Percentiles rank a stretch among this genome's conserved stretches.
Conservation (phyloP, 2,888 invertebrate genomes). For the Sphaeridia pumilis region DNA sequence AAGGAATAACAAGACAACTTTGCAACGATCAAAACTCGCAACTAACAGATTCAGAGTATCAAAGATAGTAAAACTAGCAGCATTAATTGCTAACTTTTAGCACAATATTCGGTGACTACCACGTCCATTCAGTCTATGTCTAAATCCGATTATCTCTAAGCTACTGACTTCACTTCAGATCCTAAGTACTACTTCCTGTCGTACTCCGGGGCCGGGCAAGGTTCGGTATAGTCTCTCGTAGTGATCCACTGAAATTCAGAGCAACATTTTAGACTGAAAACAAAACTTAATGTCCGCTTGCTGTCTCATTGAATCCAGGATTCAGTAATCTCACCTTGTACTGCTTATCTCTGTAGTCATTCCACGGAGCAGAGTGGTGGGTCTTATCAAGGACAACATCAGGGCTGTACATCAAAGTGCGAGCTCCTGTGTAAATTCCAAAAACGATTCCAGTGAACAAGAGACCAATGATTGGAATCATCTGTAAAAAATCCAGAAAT, state of each 20-base stretch:
- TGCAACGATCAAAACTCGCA: too few relatives aligned
- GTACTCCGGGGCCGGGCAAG: constrained; percentile 28
- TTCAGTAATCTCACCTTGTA: constrained; percentile 23
- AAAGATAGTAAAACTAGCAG: too few relatives aligned
- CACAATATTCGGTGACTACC: too few relatives aligned
- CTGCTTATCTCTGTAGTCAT: constrained; percentile 27
- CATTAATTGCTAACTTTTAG: too few relatives aligned
- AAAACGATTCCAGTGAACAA: neutral
- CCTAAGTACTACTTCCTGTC: constrained; percentile 10
- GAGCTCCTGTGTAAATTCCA: neutral
- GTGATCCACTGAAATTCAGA: constrained; percentile 20
- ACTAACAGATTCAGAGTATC: too few relatives aligned
- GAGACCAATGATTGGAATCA: constrained; percentile 6
- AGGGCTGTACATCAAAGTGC: neutral
- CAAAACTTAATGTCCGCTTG: too few relatives aligned
- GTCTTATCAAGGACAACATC: neutral
- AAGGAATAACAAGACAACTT: too few relatives aligned
- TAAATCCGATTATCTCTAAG: too few relatives aligned
- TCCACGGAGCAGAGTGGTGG: constrained; percentile 29
- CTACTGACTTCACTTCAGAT: too few relatives aligned
- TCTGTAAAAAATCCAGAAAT: constrained; percentile 4
- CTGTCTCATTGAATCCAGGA: too few relatives aligned
- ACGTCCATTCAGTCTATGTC: too few relatives aligned
- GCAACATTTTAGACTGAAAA: too few relatives aligned
- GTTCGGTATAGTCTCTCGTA: constrained; percentile 26